Percentiles rank a stretch among this genome's conserved stretches.
phyloP scores from a whole-genome alignment of 23 tunicate species.

The Styela plicata region DNA sequence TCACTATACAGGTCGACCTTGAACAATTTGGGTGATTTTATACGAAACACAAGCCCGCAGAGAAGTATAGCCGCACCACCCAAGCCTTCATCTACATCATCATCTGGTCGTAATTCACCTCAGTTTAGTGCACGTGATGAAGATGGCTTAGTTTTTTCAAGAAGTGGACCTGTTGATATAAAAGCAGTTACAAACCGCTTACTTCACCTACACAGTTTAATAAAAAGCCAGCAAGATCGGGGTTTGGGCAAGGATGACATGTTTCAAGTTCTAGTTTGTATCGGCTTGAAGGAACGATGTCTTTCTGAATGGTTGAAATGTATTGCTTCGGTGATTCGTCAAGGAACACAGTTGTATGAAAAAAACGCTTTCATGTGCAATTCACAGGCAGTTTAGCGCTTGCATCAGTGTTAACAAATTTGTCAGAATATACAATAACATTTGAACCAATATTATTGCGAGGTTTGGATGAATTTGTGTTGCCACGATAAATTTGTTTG shows the following conservation, averaged over 20 bases:
- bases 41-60: constrained; percentile 20
- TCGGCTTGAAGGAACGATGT: constrained; percentile 49
- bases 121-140: neutral
- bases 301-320: constrained; percentile 58
- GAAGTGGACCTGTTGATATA: neutral
- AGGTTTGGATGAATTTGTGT: constrained; percentile 37
- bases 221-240: neutral
- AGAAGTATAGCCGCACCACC: constrained; percentile 1
- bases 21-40: neutral
- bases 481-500: neutral
- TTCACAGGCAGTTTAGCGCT: constrained; percentile 44
- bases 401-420: constrained; percentile 38
- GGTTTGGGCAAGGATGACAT: constrained; percentile 87
- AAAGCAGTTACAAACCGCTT: neutral
- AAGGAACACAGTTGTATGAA: constrained; percentile 33
- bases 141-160: neutral
- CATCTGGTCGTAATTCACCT: constrained; percentile 35
- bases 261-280: constrained; percentile 53
- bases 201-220: too few relatives aligned
- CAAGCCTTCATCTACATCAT: constrained; percentile 43
- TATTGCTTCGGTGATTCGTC: constrained; percentile 39
- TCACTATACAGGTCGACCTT: constrained; percentile 3
- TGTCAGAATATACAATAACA: constrained; percentile 41
- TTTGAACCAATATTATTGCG: constrained; percentile 50
- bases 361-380: constrained; percentile 59